Conservation (phyloP, 1,140 invertebrate genomes). For the Uloborus diversus region DNA sequence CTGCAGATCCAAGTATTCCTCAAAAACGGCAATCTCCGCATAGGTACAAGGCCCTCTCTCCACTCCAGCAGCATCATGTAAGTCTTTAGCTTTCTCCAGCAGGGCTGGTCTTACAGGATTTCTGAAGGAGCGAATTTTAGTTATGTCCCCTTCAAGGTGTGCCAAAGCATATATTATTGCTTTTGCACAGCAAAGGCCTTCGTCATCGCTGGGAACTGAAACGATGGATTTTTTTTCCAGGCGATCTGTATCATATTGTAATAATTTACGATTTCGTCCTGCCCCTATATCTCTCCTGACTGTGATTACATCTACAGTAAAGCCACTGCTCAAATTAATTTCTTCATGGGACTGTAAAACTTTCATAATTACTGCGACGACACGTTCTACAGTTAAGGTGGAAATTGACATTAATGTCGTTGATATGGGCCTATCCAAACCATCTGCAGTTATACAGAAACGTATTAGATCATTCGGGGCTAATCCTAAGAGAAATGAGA, state of each 20-base stretch:
- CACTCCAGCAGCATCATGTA: not conserved
- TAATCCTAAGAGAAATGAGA: not conserved
- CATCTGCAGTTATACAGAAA: not conserved
- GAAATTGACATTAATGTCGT: not conserved
- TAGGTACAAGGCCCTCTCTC: not conserved
- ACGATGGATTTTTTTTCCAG: not conserved
- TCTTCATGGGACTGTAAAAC: not conserved
- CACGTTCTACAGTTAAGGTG: not conserved
- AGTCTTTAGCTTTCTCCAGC: not conserved
- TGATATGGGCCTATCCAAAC: slow-evolving; percentile 1
- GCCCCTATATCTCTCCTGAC: too few species aligned
- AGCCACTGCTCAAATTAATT: not conserved
- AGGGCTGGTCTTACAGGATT: not conserved
- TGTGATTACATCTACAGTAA: not conserved
- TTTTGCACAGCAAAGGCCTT: not conserved
- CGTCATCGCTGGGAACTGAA: not conserved
- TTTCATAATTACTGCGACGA: not conserved
- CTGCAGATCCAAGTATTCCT: not conserved
- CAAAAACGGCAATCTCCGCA: not conserved
- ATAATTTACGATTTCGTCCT: too few species aligned
- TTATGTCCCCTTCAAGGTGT: not conserved
- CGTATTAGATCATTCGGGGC: not conserved
- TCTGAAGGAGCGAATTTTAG: not conserved
- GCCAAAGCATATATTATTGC: not conserved
- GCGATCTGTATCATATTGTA: not conserved